Base-by-base conservation (phyloP, 2,113 vertebrate species). In the Pseudorasbora parva region DNA sequence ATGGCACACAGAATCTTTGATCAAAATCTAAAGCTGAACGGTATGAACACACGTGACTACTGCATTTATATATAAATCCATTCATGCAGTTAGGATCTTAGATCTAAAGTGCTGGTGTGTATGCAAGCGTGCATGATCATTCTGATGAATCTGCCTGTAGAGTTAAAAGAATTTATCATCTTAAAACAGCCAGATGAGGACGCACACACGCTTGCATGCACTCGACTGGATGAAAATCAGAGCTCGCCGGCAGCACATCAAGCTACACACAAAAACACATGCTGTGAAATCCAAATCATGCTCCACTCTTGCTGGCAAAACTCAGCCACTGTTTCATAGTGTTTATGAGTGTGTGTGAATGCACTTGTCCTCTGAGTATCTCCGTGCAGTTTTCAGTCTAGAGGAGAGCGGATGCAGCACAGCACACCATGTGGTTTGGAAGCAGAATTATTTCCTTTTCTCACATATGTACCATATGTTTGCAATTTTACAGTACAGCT, bases 111-210 rank as follows among this genome's bases (percentile, higher is more conserved):
- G 41, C n/a, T 47, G 78, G 73, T 81, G 87, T 86, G 85, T 81
- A 85, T 89, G 73, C 57, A 82, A 64, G 47, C 78, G 69, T 86
- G 87, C 82, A 87, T 91, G 88, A 89, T 90, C 86, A 54, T 79
- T 90, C 88, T 94, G 89, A 93, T 93, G 90, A 92, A 93, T 92
- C 90, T 91, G 83, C 86, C 87, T 87, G 86, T 86, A 89, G 86
- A 87, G 87, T 84, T 84, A 85, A 89, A 88, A 25, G 37, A 71
- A 45, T 15, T 92, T 93, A 91, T 93, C 91, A 90, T 93, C 87
- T 90, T 88, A 90, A 87, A 92, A 89, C 88, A 89, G 89, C 92
- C 72, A 93, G 91, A 91, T 91, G 90, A 90, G 90, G 49, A 82
- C 59, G 69, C 71, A 75, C 62, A 49, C 62, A 59, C 71, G 19